phyloP scores from a whole-genome alignment of 2,888 invertebrate species.

The Dasypolia templi region DNA sequence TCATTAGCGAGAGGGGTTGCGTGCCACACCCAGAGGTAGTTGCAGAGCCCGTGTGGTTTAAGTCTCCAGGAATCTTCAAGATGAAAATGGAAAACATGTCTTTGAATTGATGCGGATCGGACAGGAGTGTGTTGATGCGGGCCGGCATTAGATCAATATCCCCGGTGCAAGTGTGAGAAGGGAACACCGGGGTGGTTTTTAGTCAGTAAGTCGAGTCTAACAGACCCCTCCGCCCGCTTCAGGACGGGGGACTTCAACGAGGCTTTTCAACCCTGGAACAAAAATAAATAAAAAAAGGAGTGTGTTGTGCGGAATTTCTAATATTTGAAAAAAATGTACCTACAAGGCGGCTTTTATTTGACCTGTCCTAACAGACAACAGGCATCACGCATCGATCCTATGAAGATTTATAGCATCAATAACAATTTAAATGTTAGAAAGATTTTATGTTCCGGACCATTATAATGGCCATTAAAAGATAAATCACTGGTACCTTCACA shows the following conservation, averaged over 20 bases:
- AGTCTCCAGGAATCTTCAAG: too few species aligned
- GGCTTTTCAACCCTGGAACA: too few species aligned
- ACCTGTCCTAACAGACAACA: not conserved
- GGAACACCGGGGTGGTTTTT: too few species aligned
- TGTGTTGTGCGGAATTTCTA: not conserved
- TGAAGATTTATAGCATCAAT: slow-evolving; percentile 38
- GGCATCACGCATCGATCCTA: slow-evolving; percentile 16
- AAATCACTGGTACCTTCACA: slow-evolving; percentile 29
- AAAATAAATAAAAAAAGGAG: too few species aligned
- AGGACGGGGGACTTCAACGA: too few species aligned
- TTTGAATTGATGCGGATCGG: too few species aligned
- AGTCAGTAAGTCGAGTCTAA: too few species aligned
- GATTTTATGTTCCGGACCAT: slow-evolving; percentile 25
- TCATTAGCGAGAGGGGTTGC: too few species aligned
- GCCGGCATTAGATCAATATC: too few species aligned
- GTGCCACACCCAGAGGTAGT: not conserved
- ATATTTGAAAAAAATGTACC: not conserved
- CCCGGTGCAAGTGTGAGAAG: too few species aligned
- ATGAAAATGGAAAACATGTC: not conserved
- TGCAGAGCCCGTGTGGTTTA: not conserved
- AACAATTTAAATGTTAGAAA: slow-evolving; percentile 17
- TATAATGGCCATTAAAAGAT: slow-evolving; percentile 37
- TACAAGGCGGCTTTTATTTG: slow-evolving; percentile 10
- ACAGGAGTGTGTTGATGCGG: too few species aligned
- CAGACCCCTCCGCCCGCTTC: too few species aligned